These are phyloP conservation scores for Rhabditoides inermis DNA, from an alignment of 2,888 invertebrate genomes.

Conservation along the genomic window DNA sequence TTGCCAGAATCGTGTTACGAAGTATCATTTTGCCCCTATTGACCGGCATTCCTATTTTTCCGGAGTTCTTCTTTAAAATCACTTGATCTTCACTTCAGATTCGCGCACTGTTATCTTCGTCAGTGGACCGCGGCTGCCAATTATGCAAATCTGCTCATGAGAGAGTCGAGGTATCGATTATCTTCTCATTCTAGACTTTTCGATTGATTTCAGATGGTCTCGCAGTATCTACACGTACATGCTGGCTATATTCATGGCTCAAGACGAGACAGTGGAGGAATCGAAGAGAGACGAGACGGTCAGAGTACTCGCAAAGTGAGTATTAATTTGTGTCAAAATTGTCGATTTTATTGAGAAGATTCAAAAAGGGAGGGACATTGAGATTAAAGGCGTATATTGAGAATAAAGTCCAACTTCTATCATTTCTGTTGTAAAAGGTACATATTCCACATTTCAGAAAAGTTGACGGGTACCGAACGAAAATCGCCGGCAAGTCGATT, in stretches of 20 bases:
- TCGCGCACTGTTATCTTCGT: slow-evolving; percentile 38
- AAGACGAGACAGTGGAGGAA: slow-evolving; percentile 28
- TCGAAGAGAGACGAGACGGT: slow-evolving; percentile 26
- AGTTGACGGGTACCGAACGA: slow-evolving; percentile 74
- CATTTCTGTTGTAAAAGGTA: neutral
- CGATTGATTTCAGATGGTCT: too few species aligned
- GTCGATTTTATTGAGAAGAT: too few species aligned
- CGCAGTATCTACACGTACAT: slow-evolving; percentile 76
- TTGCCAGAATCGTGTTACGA: too few species aligned
- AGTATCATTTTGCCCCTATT: too few species aligned
- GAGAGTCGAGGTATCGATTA: slow-evolving; percentile 83
- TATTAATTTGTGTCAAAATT: neutral
- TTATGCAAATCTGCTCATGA: slow-evolving; percentile 58
- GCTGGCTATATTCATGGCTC: slow-evolving; percentile 69
- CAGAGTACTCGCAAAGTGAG: slow-evolving; percentile 14
- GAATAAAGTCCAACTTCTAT: neutral
- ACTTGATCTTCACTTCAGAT: slow-evolving; percentile 28
- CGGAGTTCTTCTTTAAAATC: too few species aligned
- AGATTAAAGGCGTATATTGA: too few species aligned
- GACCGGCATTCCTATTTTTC: too few species aligned
- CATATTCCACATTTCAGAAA: slow-evolving; percentile 58
- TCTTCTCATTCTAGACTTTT: too few species aligned
- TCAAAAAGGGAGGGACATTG: too few species aligned
- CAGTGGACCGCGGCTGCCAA: slow-evolving; percentile 47
- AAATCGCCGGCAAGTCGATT: slow-evolving; percentile 87